Evolutionary conservation across 1,140 invertebrate species (phyloP).

Genomic region (Aethina tumida): DNA sequence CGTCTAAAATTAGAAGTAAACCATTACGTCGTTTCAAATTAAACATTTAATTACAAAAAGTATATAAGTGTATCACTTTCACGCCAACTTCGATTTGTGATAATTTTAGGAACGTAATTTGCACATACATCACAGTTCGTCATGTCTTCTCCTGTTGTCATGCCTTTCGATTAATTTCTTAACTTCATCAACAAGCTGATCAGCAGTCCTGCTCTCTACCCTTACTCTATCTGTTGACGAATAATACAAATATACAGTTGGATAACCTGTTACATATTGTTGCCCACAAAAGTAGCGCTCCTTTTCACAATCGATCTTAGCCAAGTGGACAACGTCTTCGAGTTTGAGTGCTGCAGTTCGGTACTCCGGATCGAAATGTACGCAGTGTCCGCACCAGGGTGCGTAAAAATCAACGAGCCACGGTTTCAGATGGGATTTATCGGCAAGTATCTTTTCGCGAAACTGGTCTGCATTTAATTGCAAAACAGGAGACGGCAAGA

Average conservation of each 20-base stretch:
- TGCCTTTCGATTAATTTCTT: conserved; percentile 19
- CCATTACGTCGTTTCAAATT: no score
- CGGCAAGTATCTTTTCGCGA: conserved; percentile 36
- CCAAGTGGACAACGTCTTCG: no score
- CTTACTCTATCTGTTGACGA: conserved; percentile 21
- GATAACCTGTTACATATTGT: conserved; percentile 57
- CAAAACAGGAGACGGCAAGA: conserved; percentile 44
- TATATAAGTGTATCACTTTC: no score
- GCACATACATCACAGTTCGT: conserved; percentile 32
- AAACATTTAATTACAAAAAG: no score
- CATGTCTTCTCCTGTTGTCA: conserved; percentile 18
- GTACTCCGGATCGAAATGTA: conserved; percentile 60
- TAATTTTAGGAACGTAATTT: no score
- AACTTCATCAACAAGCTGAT: conserved; percentile 23
- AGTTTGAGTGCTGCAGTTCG: conserved; percentile 50
- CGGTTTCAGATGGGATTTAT: conserved; percentile 31
- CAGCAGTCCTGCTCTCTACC: conserved; percentile 22
- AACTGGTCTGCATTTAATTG: conserved; percentile 35
- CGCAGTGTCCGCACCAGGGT: conserved; percentile 67
- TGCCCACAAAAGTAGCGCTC: conserved; percentile 59
- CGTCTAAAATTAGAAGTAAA: no score
- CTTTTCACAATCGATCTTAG: conserved; percentile 75
- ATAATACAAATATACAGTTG: conserved; percentile 44
- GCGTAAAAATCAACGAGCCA: conserved; percentile 68
- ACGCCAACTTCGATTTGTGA: no score